These are phyloP conservation scores for Lasioglossum leucozonium DNA, from an alignment of 2,888 invertebrate species.

Conservation along the genomic window DNA sequence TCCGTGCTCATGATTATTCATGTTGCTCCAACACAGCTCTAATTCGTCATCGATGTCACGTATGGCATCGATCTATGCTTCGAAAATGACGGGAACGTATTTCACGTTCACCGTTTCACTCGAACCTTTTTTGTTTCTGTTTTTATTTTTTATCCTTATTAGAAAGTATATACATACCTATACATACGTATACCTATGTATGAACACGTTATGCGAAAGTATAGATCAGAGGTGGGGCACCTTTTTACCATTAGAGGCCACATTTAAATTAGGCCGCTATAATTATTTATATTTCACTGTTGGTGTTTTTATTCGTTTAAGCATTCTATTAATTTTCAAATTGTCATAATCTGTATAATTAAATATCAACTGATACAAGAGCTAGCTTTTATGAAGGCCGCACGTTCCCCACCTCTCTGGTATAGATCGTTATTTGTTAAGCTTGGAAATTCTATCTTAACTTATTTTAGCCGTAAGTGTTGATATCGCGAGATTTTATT, in stretches of 20 bases:
- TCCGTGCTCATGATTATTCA: slow-evolving; percentile 10
- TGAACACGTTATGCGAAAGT: not conserved
- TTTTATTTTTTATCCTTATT: not conserved
- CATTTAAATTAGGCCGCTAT: too few relatives aligned
- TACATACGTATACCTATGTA: not conserved
- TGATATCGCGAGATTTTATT: not conserved
- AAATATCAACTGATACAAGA: too few relatives aligned
- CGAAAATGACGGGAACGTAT: not conserved
- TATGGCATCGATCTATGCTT: not conserved
- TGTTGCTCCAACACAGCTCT: not conserved
- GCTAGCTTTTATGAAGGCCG: too few relatives aligned
- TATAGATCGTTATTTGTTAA: not conserved
- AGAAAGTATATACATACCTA: not conserved
- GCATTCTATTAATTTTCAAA: too few relatives aligned
- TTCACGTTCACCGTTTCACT: not conserved
- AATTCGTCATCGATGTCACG: not conserved
- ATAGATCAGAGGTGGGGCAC: too few relatives aligned
- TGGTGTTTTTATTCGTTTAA: too few relatives aligned
- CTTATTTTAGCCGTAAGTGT: slow-evolving; percentile 1
- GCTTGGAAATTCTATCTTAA: not conserved
- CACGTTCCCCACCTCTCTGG: too few relatives aligned
- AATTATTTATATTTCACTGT: too few relatives aligned
- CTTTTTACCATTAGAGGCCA: too few relatives aligned
- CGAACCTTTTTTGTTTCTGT: not conserved
- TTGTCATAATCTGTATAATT: too few relatives aligned